Conservation (phyloP, 2,888 invertebrate species). For the Synanthedon vespiformis region DNA sequence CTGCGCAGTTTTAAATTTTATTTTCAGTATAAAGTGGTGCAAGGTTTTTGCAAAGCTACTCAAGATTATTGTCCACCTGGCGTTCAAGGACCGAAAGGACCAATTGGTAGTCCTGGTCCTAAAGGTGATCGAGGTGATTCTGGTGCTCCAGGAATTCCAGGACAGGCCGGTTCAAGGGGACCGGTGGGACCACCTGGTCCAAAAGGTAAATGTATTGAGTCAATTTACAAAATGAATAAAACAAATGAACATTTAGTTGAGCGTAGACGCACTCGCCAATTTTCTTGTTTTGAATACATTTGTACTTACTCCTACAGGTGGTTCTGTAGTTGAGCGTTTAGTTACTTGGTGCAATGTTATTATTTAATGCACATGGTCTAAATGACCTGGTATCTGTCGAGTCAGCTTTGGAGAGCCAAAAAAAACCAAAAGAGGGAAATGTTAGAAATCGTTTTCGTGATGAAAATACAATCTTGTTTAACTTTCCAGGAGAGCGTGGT, state of each 20-base stretch:
- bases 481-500: constrained; percentile 73
- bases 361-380: too few relatives aligned
- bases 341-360: too few relatives aligned
- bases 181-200: constrained; percentile 73
- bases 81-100: constrained; percentile 74
- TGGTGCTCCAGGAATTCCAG: constrained; percentile 78
- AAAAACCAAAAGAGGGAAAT: too few relatives aligned
- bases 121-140: constrained; percentile 76
- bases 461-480: background rate
- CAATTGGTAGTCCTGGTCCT: constrained; percentile 70
- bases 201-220: constrained; percentile 41
- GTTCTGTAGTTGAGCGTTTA: too few relatives aligned
- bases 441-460: background rate
- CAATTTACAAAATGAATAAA: too few relatives aligned
- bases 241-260: too few relatives aligned
- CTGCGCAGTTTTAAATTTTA: too few relatives aligned
- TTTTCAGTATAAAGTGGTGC: constrained; percentile 87
- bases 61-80: constrained; percentile 84
- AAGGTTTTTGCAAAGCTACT: constrained; percentile 86
- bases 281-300: too few relatives aligned
- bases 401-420: too few relatives aligned
- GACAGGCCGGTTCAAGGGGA: constrained; percentile 77
- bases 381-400: too few relatives aligned
- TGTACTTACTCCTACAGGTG: too few relatives aligned
- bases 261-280: too few relatives aligned